These are phyloP conservation scores for Tyrannus savana DNA, from an alignment of 2,113 vertebrate genomes.

Conservation along the genomic window DNA sequence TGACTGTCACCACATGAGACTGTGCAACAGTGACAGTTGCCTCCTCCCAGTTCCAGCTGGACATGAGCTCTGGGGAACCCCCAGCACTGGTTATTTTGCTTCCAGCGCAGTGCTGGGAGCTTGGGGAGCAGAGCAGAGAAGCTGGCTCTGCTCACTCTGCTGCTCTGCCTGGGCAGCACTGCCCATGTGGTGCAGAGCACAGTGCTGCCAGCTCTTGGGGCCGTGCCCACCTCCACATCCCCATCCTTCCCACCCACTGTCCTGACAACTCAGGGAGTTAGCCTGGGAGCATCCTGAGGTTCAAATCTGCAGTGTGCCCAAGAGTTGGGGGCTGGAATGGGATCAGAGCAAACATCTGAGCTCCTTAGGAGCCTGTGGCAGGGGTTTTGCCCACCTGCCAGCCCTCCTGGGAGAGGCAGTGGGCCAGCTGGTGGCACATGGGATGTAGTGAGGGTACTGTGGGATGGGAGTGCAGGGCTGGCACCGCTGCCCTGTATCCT, in stretches of 20 bases:
- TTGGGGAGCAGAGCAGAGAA: background rate
- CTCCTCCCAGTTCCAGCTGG: background rate
- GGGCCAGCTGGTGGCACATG: background rate
- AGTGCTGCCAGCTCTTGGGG: background rate
- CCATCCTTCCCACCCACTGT: background rate
- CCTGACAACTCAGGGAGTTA: background rate
- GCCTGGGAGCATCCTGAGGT: background rate
- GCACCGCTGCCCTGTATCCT: background rate
- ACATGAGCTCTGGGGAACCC: background rate
- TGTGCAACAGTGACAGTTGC: background rate
- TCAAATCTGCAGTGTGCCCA: background rate
- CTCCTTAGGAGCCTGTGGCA: background rate
- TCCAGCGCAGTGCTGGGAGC: background rate
- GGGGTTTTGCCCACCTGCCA: background rate
- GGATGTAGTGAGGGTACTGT: background rate
- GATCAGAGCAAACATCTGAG: background rate
- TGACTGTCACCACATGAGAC: background rate
- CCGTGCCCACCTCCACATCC: too few species aligned
- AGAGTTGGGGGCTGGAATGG: background rate
- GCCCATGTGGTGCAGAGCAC: accelerated
- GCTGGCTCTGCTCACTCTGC: background rate
- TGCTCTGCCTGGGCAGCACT: background rate
- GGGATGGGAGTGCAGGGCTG: background rate
- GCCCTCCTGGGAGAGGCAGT: background rate
- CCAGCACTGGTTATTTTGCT: background rate